Evolutionary conservation across 1,140 invertebrate genomes (phyloP), one percentile per base, ranked within the genome.

Genomic region (Lasaia peninsularis): DNA sequence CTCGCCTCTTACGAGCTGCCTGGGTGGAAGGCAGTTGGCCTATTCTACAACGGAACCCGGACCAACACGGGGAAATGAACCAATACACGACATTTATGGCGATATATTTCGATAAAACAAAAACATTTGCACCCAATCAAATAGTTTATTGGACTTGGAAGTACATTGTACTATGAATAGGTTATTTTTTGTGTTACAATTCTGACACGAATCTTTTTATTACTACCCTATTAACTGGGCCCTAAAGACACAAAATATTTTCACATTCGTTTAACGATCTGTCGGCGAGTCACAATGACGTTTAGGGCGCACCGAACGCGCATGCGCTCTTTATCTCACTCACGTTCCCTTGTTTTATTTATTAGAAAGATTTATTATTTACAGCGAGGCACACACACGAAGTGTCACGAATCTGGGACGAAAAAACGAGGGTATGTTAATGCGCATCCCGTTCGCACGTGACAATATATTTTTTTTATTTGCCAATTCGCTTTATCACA

Each of bases 321-420:
- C 73, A 72, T 77, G 69, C 69, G 56, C 74, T 66, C 75, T 81
- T 87, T 87, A 87, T 87, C 81, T 85, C 62, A 50, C 81, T 82
- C 84, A 87, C 84, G 84, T 85, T 80, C 73, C 78, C 78, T 78
- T 82, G 81, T 87, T 87, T 84, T 85, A 85, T 87, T 85, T 87
- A 87, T 87, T 87, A 85, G 81, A 82, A 82, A 82, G 79, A 87
- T 87, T 85, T 87, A 87, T 87, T 87, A 87, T 87, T 87, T 85
- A 85, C 81, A 76, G 67, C 73, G 71, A 67, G 71, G 84, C 81
- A 75, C 81, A 73, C 84, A 87, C 84, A 84, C 80, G 79, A 78
- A 73, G 84, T 78, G 78, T 86, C 83, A 86, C 83, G 83, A 86
- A 81, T 79, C 68, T 78, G 73, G 72, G 63, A 82, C 73, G 73